Percentiles rank a stretch among this genome's conserved stretches.
Conservation (phyloP, 2,113 vertebrate species). For the Odobenus rosmarus region DNA sequence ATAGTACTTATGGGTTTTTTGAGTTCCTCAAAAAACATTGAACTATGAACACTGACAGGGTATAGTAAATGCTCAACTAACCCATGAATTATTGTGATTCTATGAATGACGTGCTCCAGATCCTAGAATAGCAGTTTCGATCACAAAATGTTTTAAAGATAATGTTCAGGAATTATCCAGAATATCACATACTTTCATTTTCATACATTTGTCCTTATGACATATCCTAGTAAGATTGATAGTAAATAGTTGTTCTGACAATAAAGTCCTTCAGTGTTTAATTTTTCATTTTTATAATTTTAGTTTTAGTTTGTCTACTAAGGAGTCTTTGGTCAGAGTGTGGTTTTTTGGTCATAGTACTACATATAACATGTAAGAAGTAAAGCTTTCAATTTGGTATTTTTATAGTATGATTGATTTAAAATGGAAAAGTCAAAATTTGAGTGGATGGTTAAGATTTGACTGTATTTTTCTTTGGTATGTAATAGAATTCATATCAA, state of each 20-base stretch:
- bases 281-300: not conserved
- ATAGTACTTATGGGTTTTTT: not conserved
- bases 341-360: not conserved
- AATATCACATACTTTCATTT: not conserved
- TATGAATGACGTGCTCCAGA: not conserved
- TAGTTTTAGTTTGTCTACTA: not conserved
- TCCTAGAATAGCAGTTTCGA: not conserved
- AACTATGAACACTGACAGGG: not conserved
- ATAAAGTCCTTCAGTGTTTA: not conserved
- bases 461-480: not conserved
- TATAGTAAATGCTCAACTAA: not conserved
- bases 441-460: not conserved
- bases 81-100: not conserved
- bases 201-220: not conserved
- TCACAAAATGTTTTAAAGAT: not conserved
- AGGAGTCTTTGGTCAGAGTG: not conserved
- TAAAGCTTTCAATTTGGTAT: not conserved
- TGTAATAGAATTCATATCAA: not conserved
- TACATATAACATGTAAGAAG: not conserved
- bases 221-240: not conserved
- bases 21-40: too few species aligned
- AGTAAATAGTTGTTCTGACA: not conserved
- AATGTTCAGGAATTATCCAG: not conserved
- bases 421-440: not conserved
- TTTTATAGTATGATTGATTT: not conserved